Conservation (phyloP, 2,888 invertebrate species). For the Lasioglossum calceatum region DNA sequence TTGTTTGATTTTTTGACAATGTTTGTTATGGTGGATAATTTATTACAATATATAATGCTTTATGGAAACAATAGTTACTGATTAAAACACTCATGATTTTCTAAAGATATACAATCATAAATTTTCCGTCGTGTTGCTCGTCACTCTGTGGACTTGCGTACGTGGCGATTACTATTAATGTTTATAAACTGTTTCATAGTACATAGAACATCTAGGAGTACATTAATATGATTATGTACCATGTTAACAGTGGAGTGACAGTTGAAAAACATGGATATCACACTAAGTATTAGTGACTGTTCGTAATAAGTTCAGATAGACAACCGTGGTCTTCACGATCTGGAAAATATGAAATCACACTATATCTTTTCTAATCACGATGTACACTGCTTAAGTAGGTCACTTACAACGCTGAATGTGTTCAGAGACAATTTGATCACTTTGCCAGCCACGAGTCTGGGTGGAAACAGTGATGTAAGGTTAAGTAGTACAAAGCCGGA, state of each 20-base stretch:
- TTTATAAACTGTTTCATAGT: not conserved
- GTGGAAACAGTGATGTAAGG: not conserved
- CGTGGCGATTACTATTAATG: not conserved
- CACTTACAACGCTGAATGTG: slow-evolving; percentile 9
- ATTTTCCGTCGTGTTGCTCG: not conserved
- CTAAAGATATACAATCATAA: not conserved
- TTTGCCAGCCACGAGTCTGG: not conserved
- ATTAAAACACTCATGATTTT: not conserved
- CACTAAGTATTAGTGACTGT: not conserved
- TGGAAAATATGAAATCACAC: not conserved
- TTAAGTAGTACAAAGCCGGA: not conserved
- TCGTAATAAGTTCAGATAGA: not conserved
- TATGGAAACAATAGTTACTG: not conserved
- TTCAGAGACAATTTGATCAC: not conserved
- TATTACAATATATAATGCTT: not conserved
- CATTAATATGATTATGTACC: not conserved
- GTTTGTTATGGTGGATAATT: not conserved
- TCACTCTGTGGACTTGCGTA: not conserved
- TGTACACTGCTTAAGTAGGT: too few species aligned
- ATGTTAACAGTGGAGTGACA: not conserved
- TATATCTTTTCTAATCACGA: not conserved
- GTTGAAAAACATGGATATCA: not conserved
- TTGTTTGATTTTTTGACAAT: too few species aligned
- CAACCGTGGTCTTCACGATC: not conserved
- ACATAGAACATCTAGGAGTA: not conserved